Evolutionary conservation across 2,797 vertebrate genomes (phyloP).

Genomic region (Cuniculus paca): DNA sequence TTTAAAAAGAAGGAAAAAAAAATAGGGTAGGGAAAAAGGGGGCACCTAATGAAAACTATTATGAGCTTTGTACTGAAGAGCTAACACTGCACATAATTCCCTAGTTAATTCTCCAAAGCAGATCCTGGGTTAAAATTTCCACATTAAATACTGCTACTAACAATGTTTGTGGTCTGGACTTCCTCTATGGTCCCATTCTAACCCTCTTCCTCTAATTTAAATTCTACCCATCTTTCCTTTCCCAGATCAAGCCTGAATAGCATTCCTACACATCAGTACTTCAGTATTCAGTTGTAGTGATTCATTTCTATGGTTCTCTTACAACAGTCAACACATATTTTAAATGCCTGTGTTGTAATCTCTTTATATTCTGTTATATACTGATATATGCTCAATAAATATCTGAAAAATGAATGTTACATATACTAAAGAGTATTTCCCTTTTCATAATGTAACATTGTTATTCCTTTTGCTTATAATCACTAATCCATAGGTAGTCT

Average conservation of each 20-base stretch:
- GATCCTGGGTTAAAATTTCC: background rate
- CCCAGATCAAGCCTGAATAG: background rate
- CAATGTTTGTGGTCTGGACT: background rate
- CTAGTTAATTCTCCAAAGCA: background rate
- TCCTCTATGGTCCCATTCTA: background rate
- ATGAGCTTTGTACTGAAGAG: background rate
- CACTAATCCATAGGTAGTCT: background rate
- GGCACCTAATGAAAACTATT: background rate
- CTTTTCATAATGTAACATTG: background rate
- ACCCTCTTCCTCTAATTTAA: background rate
- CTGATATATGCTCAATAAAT: background rate
- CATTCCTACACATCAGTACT: background rate
- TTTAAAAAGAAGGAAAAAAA: too few species aligned
- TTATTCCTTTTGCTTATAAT: background rate
- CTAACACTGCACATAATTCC: background rate
- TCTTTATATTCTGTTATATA: background rate
- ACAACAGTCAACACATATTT: background rate
- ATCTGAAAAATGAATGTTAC: background rate
- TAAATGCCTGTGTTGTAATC: background rate
- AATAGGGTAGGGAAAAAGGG: background rate
- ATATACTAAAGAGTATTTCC: background rate
- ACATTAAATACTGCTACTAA: background rate
- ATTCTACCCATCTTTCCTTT: background rate
- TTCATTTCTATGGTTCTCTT: slow-evolving; percentile 15
- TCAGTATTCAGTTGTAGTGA: background rate